Evolutionary conservation across 2,797 vertebrate genomes (phyloP).

Genomic region (Urosaurus nigricauda): DNA sequence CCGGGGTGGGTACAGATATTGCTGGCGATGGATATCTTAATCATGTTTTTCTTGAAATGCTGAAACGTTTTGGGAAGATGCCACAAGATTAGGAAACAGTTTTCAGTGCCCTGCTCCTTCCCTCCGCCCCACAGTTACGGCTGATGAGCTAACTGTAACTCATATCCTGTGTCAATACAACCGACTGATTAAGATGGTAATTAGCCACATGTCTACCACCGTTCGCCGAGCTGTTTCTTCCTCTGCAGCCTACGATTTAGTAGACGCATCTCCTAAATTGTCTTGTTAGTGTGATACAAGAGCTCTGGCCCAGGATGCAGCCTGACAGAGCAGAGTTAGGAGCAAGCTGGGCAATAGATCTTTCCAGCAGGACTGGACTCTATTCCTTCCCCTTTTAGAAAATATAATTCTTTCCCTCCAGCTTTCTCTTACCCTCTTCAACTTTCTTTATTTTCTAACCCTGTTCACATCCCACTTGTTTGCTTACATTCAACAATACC

Average conservation of each 20-base stretch:
- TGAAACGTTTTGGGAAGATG: constrained; percentile 31
- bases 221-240: constrained; percentile 37
- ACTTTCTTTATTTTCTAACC: too few species aligned
- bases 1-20: constrained; percentile 48
- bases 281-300: background rate
- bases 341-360: background rate
- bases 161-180: constrained; percentile 66
- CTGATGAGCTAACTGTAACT: constrained; percentile 63
- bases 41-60: constrained; percentile 40
- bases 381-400: background rate
- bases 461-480: too few species aligned
- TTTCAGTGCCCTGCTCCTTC: constrained; percentile 3
- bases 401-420: background rate
- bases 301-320: background rate
- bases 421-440: too few species aligned
- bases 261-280: constrained; percentile 20
- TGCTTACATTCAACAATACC: too few species aligned
- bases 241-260: background rate
- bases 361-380: background rate
- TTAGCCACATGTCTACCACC: constrained; percentile 40
- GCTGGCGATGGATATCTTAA: constrained; percentile 36
- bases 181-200: constrained; percentile 60
- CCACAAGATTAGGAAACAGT: constrained; percentile 33
- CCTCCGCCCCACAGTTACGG: background rate
- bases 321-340: fast-evolving